Evolutionary conservation across 2,113 vertebrate genomes (phyloP).

Genomic region (Pteronura brasiliensis): DNA sequence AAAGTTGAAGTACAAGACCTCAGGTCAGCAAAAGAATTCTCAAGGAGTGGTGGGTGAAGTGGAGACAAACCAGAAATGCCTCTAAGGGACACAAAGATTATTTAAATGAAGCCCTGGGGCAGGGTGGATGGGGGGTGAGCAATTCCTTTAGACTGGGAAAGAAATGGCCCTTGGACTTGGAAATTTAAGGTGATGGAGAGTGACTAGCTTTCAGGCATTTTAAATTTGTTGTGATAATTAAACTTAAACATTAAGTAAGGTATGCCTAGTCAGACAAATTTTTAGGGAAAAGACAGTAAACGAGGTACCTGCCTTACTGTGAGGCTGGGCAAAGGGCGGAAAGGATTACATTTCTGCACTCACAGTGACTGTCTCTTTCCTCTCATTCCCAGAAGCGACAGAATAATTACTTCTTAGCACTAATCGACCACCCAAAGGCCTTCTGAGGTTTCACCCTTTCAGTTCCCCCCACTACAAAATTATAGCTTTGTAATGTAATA

Average conservation of each 20-base stretch:
- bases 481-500: background rate
- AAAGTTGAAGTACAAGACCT: background rate
- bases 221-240: background rate
- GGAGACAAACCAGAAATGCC: background rate
- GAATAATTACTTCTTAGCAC: background rate
- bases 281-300: background rate
- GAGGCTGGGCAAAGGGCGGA: accelerated
- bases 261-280: too few species aligned
- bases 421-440: background rate
- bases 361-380: background rate
- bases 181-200: background rate
- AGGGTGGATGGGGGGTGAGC: background rate
- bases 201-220: background rate
- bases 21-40: background rate
- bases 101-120: background rate
- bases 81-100: background rate
- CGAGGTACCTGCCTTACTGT: background rate
- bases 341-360: background rate
- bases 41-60: background rate
- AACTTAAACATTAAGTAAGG: background rate
- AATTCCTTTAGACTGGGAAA: background rate
- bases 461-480: background rate
- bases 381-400: background rate
- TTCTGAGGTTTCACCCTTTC: background rate
- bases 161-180: background rate